Evolutionary conservation across 2,113 vertebrate species (phyloP).

Genomic region (Hypocryptadius cinnamomeus): DNA sequence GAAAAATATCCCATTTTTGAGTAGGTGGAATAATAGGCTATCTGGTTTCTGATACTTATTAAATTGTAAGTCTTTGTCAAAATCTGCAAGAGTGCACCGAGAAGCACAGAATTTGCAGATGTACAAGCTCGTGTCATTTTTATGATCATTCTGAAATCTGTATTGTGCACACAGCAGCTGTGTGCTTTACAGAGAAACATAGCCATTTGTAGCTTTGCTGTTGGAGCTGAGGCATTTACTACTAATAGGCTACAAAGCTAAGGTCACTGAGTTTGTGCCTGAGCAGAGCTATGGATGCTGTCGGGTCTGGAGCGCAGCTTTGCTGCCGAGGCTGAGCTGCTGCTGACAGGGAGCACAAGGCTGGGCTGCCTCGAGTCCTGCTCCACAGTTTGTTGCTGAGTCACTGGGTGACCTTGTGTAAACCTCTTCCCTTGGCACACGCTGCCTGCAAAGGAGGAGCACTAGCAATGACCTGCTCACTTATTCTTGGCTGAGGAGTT

Average conservation of each 20-base stretch:
- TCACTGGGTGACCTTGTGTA: background rate
- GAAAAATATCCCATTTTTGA: background rate
- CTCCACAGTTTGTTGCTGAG: background rate
- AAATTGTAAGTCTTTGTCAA: background rate
- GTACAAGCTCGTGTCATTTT: background rate
- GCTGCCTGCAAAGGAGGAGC: background rate
- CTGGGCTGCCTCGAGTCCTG: accelerated
- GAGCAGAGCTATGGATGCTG: background rate
- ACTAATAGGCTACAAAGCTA: background rate
- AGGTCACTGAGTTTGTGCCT: too few relatives aligned
- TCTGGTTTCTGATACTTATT: constrained; percentile 4
- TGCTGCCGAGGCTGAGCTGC: background rate
- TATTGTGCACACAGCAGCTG: accelerated
- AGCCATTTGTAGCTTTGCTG: background rate
- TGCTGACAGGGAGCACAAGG: background rate
- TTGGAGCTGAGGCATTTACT: background rate
- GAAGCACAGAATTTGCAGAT: background rate
- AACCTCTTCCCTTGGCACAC: background rate
- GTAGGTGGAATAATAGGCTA: background rate
- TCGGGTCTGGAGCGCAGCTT: background rate
- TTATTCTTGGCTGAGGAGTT: background rate
- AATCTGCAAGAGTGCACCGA: background rate
- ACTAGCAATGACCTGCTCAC: background rate
- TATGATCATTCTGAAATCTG: background rate
- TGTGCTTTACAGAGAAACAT: background rate